Base-by-base conservation (phyloP, 2,797 vertebrate species). In the Apogon hyalosoma region DNA sequence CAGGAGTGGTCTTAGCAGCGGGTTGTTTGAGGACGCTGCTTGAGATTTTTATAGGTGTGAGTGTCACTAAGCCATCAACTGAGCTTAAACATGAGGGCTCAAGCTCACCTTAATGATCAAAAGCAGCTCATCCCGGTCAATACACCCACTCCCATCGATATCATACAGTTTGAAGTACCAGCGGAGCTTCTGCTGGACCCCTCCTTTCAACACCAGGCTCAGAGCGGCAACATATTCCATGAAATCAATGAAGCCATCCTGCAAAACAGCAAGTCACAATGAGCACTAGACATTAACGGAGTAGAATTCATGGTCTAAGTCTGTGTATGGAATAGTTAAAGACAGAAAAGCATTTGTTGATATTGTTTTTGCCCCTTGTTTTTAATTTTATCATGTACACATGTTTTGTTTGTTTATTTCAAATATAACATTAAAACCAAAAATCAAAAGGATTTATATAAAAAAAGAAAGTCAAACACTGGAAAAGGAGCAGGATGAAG, bases 141-240 rank as follows among this genome's bases (percentile, higher is more conserved):
- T 95, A 84, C 93, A 95, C 72, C 95, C 93, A 0, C 95, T 96
- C 11, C 94, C 89, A 3, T 96, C 93, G 6, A 95, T 88, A 24
- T 96, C 94, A 14, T 94, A 96, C 3, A 96, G 92, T 62, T 95
- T 96, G 57, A 96, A 95, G 75, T 95, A 95, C 94, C 95, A 96
- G 11, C 94, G 90, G 31, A 96, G 65, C 46, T 95, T 95, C 90
- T 96, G 94, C 71, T 96, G 92, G 82, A 96, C 95, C 51, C 90
- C 93, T 11, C 92, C 95, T 7, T 92, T 92, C 38, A 96, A 87
- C 60, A 96, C 94, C 0, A 95, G 91, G 75, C 95, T 96, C 71
- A 96, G 92, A 11, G 95, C 95, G 0, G 95, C 95, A 9, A 95
- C 94, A 0, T 96, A 96, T 70, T 95, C 94, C 95, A 96, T 95